Evolutionary conservation across 2,888 invertebrate genomes (phyloP).

Genomic region (Drepanosiphum platanoidis): DNA sequence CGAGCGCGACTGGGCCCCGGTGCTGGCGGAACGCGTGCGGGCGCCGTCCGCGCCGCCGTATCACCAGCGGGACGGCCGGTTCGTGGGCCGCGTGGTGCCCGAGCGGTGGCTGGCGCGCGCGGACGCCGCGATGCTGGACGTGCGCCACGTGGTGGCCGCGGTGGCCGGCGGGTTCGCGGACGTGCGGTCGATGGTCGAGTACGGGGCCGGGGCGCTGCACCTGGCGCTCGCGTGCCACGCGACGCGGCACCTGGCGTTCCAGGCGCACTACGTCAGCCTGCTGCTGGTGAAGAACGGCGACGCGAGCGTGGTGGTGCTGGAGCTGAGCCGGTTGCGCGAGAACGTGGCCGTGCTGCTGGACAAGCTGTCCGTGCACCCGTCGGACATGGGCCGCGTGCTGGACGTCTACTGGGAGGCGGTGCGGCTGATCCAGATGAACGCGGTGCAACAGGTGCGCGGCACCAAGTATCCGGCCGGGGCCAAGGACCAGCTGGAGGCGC

Average conservation of each 20-base stretch:
- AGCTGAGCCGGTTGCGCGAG: not conserved
- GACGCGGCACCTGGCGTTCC: slow-evolving; percentile 3
- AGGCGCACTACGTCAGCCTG: not conserved
- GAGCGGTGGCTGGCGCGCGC: not conserved
- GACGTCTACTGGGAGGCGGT: not conserved
- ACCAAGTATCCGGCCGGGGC: not conserved
- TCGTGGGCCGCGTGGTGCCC: not conserved
- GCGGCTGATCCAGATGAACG: not conserved
- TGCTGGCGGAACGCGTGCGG: not conserved
- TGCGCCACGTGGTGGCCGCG: not conserved
- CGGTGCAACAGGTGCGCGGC: too few relatives aligned
- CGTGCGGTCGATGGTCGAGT: not conserved
- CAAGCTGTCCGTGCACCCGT: not conserved
- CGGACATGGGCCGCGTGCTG: not conserved
- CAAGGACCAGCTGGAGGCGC: too few relatives aligned
- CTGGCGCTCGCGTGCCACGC: not conserved
- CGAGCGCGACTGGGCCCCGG: not conserved
- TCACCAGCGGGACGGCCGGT: not conserved
- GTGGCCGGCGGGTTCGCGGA: not conserved
- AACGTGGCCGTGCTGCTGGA: not conserved
- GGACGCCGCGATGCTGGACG: not conserved
- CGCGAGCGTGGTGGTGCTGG: too few relatives aligned
- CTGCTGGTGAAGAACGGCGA: not conserved
- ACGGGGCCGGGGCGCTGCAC: not conserved
- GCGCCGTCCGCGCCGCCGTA: not conserved